These are phyloP conservation scores for Okamejei kenojei DNA, from an alignment of 2,797 vertebrate species.

Conservation along the genomic window DNA sequence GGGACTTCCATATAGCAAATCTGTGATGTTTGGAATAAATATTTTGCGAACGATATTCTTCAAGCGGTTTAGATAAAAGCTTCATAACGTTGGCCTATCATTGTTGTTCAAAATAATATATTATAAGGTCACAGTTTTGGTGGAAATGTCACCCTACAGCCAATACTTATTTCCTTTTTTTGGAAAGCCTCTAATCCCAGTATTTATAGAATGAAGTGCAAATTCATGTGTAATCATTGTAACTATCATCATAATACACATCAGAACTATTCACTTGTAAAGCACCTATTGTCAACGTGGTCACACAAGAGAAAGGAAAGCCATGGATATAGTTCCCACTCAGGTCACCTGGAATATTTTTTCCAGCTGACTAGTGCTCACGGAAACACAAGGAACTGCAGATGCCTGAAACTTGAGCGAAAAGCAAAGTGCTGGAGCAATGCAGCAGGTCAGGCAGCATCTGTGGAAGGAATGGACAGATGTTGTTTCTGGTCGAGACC, in stretches of 20 bases:
- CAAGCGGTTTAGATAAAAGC: neutral
- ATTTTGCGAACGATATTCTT: neutral
- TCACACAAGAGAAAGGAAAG: neutral
- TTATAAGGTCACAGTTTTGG: neutral
- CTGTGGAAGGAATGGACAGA: too few relatives aligned
- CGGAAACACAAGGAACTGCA: neutral
- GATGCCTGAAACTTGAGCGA: too few relatives aligned
- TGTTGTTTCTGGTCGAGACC: too few relatives aligned
- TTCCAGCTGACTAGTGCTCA: neutral
- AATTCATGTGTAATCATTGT: neutral
- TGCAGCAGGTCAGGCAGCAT: too few relatives aligned
- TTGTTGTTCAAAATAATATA: neutral
- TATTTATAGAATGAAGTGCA: neutral
- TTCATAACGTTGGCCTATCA: neutral
- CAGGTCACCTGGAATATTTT: neutral
- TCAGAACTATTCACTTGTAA: neutral
- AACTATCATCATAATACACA: neutral
- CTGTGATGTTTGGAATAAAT: neutral
- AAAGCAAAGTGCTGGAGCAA: too few relatives aligned
- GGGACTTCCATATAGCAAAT: too few relatives aligned
- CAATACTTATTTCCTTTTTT: neutral
- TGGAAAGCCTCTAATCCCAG: neutral
- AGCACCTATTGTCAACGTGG: neutral
- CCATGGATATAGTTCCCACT: neutral
- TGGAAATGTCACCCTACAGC: neutral